A percentile compares a stretch with the other conserved stretches of the same genome.
These are phyloP conservation scores for Varroa destructor DNA, from an alignment of 1,140 invertebrate species.

Conservation along the genomic window DNA sequence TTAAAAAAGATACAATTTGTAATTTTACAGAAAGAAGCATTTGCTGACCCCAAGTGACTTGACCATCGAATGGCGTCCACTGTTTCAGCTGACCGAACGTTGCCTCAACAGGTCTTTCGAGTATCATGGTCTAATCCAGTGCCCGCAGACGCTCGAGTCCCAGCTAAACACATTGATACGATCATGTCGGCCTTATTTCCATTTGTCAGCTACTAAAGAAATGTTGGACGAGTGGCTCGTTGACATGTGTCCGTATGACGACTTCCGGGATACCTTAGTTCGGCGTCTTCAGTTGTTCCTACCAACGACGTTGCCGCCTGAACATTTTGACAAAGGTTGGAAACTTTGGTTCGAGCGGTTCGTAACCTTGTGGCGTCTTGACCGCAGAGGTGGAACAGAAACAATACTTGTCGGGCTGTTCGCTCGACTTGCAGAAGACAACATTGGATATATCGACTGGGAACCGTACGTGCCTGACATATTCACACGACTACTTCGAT, in stretches of 20 bases:
- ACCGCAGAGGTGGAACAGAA: neutral
- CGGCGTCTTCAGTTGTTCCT: slow-evolving; percentile 58
- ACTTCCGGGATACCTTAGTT: slow-evolving; percentile 50
- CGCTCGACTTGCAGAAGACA: slow-evolving; percentile 54
- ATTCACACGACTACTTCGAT: slow-evolving; percentile 29
- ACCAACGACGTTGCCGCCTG: slow-evolving; percentile 52
- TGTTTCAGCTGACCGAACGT: slow-evolving; percentile 54
- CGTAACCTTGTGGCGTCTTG: slow-evolving; percentile 55
- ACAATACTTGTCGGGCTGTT: slow-evolving; percentile 58
- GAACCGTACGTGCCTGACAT: slow-evolving; percentile 57
- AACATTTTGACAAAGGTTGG: slow-evolving; percentile 52
- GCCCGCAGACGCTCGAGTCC: slow-evolving; percentile 39
- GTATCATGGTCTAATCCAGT: slow-evolving; percentile 46
- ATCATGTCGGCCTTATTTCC: slow-evolving; percentile 51
- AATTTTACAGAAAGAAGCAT: slow-evolving; percentile 54
- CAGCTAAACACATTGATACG: slow-evolving; percentile 39
- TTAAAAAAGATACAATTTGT: no score
- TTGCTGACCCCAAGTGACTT: slow-evolving; percentile 65
- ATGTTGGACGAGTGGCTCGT: slow-evolving; percentile 72
- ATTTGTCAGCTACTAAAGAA: slow-evolving; percentile 60
- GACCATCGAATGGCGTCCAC: slow-evolving; percentile 65
- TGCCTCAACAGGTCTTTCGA: slow-evolving; percentile 46
- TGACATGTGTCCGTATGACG: slow-evolving; percentile 55
- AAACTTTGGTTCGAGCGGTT: slow-evolving; percentile 72
- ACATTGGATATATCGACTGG: slow-evolving; percentile 77